Percentiles rank a stretch among this genome's conserved stretches.
These are phyloP conservation scores for Pempheris klunzingeri DNA, from an alignment of 2,797 vertebrate genomes.

Conservation along the genomic window DNA sequence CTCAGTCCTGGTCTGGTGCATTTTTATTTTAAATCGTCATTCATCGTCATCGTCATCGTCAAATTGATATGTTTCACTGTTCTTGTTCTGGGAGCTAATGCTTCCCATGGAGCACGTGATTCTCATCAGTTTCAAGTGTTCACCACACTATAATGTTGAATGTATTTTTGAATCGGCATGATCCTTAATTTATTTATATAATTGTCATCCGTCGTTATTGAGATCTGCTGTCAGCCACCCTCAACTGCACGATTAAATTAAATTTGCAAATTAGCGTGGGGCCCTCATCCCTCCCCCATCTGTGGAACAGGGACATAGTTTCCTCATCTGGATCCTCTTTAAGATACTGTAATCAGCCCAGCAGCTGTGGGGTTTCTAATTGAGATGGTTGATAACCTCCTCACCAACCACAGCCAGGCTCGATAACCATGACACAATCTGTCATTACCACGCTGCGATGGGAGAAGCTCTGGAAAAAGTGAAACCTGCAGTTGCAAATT, in stretches of 20 bases:
- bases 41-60: too few species aligned
- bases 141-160: conserved; percentile 24
- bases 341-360: conserved; percentile 76
- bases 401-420: conserved; percentile 74
- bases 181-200: conserved; percentile 72
- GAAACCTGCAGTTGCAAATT: conserved; percentile 59
- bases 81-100: background rate
- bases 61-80: background rate
- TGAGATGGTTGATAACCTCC: conserved; percentile 82
- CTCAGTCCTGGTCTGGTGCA: background rate
- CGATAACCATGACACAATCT: conserved; percentile 77
- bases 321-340: conserved; percentile 81
- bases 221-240: conserved; percentile 67
- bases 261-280: conserved; percentile 73
- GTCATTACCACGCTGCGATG: conserved; percentile 71
- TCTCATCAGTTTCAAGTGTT: conserved; percentile 47
- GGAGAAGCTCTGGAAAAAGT: conserved; percentile 71
- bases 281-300: conserved; percentile 47
- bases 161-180: conserved; percentile 66
- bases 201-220: conserved; percentile 67
- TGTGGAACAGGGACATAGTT: conserved; percentile 71
- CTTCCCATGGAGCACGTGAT: conserved; percentile 39
- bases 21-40: conserved; percentile 18
- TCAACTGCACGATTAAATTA: conserved; percentile 71
- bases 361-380: conserved; percentile 79